These are phyloP conservation scores for Macrocentrus cingulum DNA, from an alignment of 1,140 invertebrate genomes.

Conservation along the genomic window DNA sequence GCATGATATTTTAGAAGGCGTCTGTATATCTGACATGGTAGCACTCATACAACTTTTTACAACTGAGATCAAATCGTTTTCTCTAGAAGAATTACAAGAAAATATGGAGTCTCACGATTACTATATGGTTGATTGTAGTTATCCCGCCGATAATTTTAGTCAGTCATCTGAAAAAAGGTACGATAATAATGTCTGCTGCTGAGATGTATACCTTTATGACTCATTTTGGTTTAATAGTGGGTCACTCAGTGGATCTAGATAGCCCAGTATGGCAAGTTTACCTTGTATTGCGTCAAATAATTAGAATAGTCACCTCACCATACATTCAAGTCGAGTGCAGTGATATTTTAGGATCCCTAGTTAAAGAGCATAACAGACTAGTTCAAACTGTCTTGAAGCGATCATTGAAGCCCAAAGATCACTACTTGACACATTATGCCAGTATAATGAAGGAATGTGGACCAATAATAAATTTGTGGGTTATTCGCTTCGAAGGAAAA, in stretches of 20 bases:
- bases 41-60: constrained; percentile 31
- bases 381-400: constrained; percentile 13
- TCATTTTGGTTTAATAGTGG: constrained; percentile 29
- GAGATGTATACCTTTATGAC: constrained; percentile 27
- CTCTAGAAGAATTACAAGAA: constrained; percentile 32
- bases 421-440: constrained; percentile 14
- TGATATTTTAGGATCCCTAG: not conserved
- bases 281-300: constrained; percentile 22
- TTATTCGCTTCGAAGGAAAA: constrained; percentile 12
- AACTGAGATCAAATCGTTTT: constrained; percentile 28
- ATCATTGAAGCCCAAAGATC: constrained; percentile 20
- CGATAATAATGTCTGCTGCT: constrained; percentile 27
- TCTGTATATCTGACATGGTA: constrained; percentile 37
- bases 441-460: constrained; percentile 23
- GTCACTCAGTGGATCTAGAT: constrained; percentile 13
- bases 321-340: constrained; percentile 6
- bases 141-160: too few relatives aligned
- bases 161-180: constrained; percentile 13
- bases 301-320: constrained; percentile 19
- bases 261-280: constrained; percentile 25
- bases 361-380: constrained; percentile 19
- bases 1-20: constrained; percentile 50
- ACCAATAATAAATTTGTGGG: constrained; percentile 23
- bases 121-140: constrained; percentile 4
- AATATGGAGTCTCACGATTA: constrained; percentile 28